These are phyloP conservation scores for Syrphus vitripennis DNA, from an alignment of 2,888 invertebrate genomes.

Conservation along the genomic window DNA sequence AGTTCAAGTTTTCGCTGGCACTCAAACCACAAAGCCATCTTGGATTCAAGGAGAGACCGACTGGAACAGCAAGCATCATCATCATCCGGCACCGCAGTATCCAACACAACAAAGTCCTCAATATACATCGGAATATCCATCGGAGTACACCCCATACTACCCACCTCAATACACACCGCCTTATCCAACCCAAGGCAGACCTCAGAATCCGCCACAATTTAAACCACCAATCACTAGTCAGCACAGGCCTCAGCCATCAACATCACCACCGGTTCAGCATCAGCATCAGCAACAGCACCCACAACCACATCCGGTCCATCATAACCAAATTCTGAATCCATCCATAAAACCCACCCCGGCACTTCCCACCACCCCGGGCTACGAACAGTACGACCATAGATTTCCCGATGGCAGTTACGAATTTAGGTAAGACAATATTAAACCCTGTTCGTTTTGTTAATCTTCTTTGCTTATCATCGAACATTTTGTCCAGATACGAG, in stretches of 20 bases:
- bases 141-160: slow-evolving; percentile 6
- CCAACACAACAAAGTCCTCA: not conserved
- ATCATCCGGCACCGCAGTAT: not conserved
- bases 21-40: not conserved
- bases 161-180: not conserved
- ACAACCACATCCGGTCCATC: not conserved
- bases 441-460: not conserved
- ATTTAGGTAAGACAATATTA: slow-evolving; percentile 73
- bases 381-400: slow-evolving; percentile 77
- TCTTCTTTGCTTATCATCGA: not conserved
- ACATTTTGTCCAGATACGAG: slow-evolving; percentile 74
- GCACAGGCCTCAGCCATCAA: not conserved
- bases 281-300: not conserved
- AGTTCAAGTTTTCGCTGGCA: not conserved
- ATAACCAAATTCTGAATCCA: slow-evolving; percentile 3
- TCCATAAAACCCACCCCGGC: not conserved
- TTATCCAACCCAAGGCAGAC: not conserved
- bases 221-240: not conserved
- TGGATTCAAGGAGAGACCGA: not conserved
- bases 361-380: slow-evolving; percentile 33
- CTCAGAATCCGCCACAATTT: not conserved
- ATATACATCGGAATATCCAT: not conserved
- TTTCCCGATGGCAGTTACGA: slow-evolving; percentile 79
- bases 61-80: not conserved
- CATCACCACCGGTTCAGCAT: not conserved